Evolutionary conservation across 2,888 invertebrate species (phyloP).

Genomic region (Drosophila aldrichi): DNA sequence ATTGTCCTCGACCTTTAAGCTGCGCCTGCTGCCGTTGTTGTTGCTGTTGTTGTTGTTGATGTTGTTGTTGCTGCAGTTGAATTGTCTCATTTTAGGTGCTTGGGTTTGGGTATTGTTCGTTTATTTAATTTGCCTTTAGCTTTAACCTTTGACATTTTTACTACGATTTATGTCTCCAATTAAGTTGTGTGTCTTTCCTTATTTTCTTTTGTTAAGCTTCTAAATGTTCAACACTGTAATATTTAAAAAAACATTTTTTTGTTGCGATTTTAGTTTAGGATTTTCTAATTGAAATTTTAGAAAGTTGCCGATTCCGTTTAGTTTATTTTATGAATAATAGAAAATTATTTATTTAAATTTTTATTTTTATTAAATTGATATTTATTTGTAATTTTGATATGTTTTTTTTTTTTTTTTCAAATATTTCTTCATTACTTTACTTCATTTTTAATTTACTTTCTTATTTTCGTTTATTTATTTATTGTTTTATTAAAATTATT

Average conservation of each 20-base stretch:
- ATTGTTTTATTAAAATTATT: no score
- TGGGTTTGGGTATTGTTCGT: conserved; percentile 30
- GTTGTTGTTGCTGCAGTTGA: conserved; percentile 37
- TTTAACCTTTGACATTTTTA: conserved; percentile 58
- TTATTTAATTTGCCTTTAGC: conserved; percentile 38
- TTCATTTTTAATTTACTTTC: neutral
- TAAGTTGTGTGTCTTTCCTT: neutral
- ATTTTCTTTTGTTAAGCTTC: conserved; percentile 4
- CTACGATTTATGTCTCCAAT: conserved; percentile 10
- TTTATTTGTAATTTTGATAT: no score
- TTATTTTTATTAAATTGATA: neutral
- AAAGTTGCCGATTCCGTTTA: neutral
- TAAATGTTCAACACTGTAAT: conserved; percentile 24
- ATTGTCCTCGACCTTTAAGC: conserved; percentile 54
- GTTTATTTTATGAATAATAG: no score
- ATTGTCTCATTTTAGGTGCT: conserved; percentile 61
- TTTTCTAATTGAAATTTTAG: neutral
- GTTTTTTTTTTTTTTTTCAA: no score
- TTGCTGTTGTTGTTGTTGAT: conserved; percentile 24
- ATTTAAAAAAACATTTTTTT: neutral
- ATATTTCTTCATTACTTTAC: no score
- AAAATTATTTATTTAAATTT: no score
- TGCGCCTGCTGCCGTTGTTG: conserved; percentile 18
- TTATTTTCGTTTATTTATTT: no score
- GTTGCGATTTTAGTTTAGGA: no score